A percentile compares a stretch with the other conserved stretches of the same genome.
Evolutionary conservation across 92 coral and sea anemone species (phyloP).

Genomic region (Micromussa lordhowensis): DNA sequence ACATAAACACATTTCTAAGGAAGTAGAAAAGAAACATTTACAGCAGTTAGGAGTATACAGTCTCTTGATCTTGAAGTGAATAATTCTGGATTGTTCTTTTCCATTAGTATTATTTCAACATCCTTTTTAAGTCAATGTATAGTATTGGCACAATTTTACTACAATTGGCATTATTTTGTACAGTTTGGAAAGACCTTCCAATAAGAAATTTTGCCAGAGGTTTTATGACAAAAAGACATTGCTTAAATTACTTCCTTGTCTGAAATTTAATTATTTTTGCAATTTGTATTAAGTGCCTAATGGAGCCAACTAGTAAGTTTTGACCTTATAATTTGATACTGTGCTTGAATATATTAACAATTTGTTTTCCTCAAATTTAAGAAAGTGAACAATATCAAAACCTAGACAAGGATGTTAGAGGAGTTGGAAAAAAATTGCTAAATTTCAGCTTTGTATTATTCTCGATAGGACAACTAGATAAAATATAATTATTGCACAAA

Average conservation of each 20-base stretch:
- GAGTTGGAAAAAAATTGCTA: not conserved
- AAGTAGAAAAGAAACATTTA: too few species aligned
- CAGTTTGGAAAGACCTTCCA: not conserved
- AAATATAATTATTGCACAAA: not conserved
- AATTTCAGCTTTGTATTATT: not conserved
- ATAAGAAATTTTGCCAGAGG: not conserved
- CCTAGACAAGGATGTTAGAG: too few species aligned
- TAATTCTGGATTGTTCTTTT: not conserved
- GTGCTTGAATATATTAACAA: not conserved
- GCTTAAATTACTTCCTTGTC: not conserved
- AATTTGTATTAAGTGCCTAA: not conserved
- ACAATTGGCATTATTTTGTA: too few species aligned
- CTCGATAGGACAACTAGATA: not conserved
- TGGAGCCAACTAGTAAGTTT: not conserved
- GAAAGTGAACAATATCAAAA: not conserved
- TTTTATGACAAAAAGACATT: not conserved
- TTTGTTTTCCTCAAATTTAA: not conserved
- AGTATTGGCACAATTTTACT: not conserved
- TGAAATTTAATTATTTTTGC: not conserved
- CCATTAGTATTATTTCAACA: not conserved
- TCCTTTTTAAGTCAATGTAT: not conserved
- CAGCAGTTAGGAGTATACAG: not conserved
- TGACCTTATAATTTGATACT: not conserved
- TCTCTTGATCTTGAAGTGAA: not conserved
- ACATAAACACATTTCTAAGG: too few species aligned